Evolutionary conservation across 2,113 vertebrate genomes (phyloP).

Genomic region (Neotoma lepida): DNA sequence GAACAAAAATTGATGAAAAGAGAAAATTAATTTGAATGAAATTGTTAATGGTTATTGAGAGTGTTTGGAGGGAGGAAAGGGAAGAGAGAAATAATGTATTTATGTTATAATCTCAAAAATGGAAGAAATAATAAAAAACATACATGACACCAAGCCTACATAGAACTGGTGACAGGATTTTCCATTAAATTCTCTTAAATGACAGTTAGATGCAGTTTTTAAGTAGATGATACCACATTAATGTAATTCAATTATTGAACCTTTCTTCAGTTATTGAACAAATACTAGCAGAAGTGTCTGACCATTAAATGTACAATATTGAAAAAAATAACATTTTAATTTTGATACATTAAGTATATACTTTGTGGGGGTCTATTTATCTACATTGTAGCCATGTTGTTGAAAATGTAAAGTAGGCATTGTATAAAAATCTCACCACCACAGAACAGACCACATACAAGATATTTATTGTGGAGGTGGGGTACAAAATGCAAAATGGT

Average conservation of each 20-base stretch:
- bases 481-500: too few relatives aligned
- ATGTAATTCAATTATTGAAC: background rate
- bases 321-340: background rate
- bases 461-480: too few relatives aligned
- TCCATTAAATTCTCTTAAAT: background rate
- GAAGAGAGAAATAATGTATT: background rate
- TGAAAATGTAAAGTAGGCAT: background rate
- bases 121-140: background rate
- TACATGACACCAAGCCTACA: background rate
- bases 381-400: background rate
- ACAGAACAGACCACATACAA: too few relatives aligned
- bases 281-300: background rate
- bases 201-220: background rate
- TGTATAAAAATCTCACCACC: background rate
- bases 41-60: background rate
- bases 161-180: background rate
- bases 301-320: background rate
- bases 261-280: background rate
- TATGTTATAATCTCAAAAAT: background rate
- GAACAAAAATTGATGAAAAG: background rate
- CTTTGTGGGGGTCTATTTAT: background rate
- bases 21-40: background rate
- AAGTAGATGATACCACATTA: background rate
- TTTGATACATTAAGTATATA: background rate
- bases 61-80: background rate